Percentiles rank a stretch among this genome's conserved stretches.
Conservation (phyloP, 35 echinoderm and acorn worm genomes). For the Nesometra sesokonis region DNA sequence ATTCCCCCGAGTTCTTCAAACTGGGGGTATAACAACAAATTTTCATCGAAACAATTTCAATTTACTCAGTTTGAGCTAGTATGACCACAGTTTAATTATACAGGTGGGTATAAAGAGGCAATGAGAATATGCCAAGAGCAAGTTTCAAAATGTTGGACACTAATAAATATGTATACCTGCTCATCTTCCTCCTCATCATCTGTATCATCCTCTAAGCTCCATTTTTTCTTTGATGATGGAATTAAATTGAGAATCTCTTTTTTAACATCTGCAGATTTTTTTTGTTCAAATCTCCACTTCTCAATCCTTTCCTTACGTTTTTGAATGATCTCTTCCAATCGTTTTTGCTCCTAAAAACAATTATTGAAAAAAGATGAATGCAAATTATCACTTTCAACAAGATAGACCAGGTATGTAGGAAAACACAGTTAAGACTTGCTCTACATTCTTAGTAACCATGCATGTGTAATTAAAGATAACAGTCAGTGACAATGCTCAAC, state of each 20-base stretch:
- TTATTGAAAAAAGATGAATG: no score
- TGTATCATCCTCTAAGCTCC: conserved; percentile 94
- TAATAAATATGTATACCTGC: neutral
- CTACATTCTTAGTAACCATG: no score
- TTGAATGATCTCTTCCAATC: conserved; percentile 87
- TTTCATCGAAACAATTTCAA: no score
- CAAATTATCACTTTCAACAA: no score
- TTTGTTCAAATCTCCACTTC: conserved; percentile 76
- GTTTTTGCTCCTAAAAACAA: conserved; percentile 66
- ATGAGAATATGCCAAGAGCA: neutral
- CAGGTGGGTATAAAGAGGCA: neutral
- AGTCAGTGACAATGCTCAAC: no score
- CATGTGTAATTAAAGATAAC: no score
- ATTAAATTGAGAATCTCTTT: conserved; percentile 22
- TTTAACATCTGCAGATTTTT: conserved; percentile 39
- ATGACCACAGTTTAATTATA: no score
- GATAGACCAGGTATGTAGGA: no score
- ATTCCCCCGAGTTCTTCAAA: no score
- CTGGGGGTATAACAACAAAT: no score
- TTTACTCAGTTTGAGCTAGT: no score
- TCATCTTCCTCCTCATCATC: conserved; percentile 42
- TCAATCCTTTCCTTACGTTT: conserved; percentile 81
- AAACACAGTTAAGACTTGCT: no score
- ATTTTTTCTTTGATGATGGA: conserved; percentile 54
- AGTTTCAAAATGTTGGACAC: neutral